Conservation (phyloP, 2,113 vertebrate species). For the Chaenogobius annularis region DNA sequence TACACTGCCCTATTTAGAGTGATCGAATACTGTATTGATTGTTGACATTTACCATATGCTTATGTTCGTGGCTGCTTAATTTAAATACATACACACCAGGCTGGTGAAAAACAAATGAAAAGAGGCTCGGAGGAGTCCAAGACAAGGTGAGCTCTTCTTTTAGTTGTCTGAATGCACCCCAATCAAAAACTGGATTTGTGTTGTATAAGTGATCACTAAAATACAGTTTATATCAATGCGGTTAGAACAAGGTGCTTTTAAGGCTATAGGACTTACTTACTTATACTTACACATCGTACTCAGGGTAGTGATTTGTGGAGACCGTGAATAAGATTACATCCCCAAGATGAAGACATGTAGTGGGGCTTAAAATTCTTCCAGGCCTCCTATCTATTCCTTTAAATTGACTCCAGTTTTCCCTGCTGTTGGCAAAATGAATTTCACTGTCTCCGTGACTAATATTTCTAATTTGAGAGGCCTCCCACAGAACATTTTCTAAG, state of each 20-base stretch:
- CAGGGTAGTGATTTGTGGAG: slow-evolving; percentile 79
- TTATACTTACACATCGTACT: slow-evolving; percentile 85
- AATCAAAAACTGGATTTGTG: slow-evolving; percentile 84
- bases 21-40: neutral
- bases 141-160: slow-evolving; percentile 70
- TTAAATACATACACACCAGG: slow-evolving; percentile 84
- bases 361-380: slow-evolving; percentile 84
- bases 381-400: slow-evolving; percentile 5
- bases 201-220: slow-evolving; percentile 87
- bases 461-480: slow-evolving; percentile 15
- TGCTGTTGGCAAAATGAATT: slow-evolving; percentile 22
- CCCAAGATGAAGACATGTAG: slow-evolving; percentile 72
- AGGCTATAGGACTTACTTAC: neutral
- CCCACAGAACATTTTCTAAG: slow-evolving; percentile 33
- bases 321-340: slow-evolving; percentile 80
- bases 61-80: slow-evolving; percentile 82
- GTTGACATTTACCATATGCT: slow-evolving; percentile 77
- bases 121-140: slow-evolving; percentile 65
- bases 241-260: neutral
- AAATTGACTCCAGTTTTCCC: slow-evolving; percentile 20
- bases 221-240: slow-evolving; percentile 11
- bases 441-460: slow-evolving; percentile 13
- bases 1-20: neutral
- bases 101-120: slow-evolving; percentile 78
- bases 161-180: slow-evolving; percentile 83